Base-by-base conservation (phyloP, 2,113 vertebrate species). In the Sclerurus mexicanus region DNA sequence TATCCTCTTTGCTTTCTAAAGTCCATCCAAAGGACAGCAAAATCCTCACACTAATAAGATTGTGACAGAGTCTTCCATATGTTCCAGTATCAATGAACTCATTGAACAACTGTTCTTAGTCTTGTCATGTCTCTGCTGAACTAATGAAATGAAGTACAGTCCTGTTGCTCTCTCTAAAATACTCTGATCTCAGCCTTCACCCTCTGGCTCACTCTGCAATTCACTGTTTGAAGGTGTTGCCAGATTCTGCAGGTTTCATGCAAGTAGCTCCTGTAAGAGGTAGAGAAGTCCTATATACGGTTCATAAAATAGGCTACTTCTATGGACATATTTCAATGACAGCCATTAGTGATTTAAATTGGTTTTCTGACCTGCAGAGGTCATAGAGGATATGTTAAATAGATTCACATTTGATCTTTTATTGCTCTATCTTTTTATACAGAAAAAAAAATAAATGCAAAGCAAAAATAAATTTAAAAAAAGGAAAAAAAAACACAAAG, bases 1-100 rank as follows among this genome's bases (percentile, higher is more conserved):
- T 64, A 97, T 92, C 42, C 10, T 67, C 89, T 95, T 95, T 88
- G 69, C 91, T 94, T 96, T 80, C 66, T 91, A 44, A 96, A 96
- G 68, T 95, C 94, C 59, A 88, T 14, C n/a, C 59, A 95, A 93
- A 86, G 80, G 81, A 81, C 56, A 91, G 78, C 58, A 93, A 92
- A 95, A 94, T 85, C 42, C 80, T 96, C 12, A 0, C 66, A 40
- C 58, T 85, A 67, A 86, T 93, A 77, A 78, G 76, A 96, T 76
- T 79, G 90, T 85, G 83, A 84, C 91, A 95, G 83, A 93, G 80
- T 67, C 88, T 82, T 92, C 88, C 92, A 55, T 96, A 93, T 92
- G 94, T 82, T 97, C 73, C 50, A 27, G 27, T 76, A 95, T 66
- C 94, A 93, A 87, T 89, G 64, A 85, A 81, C 50, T 93, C 89